phyloP scores from a whole-genome alignment of 2,113 vertebrate species.

The Halichoerus grypus region DNA sequence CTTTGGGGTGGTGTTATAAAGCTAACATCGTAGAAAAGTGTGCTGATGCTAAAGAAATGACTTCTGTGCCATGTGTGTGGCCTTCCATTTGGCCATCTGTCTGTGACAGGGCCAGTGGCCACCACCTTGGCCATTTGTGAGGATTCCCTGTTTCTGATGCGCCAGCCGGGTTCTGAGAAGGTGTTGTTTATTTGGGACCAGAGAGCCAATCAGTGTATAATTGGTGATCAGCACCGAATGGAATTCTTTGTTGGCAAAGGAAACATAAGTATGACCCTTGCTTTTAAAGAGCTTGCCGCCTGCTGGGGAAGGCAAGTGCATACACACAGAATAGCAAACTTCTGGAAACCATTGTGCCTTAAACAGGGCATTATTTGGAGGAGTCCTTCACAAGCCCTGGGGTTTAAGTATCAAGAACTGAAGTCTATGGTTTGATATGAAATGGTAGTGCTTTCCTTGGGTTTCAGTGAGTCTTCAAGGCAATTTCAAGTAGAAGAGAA shows the following conservation, averaged over 20 bases:
- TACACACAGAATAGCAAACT: fast-evolving
- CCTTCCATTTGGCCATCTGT: not conserved
- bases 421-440: not conserved
- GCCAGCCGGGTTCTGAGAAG: not conserved
- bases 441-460: not conserved
- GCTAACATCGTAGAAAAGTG: constrained; percentile 2
- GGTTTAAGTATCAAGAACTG: not conserved
- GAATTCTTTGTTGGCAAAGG: not conserved
- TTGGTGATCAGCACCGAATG: not conserved
- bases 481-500: not conserved
- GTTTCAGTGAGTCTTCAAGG: not conserved
- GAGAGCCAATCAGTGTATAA: not conserved
- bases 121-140: not conserved
- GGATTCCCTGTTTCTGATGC: not conserved
- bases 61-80: constrained; percentile 12
- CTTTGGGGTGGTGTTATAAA: constrained; percentile 1
- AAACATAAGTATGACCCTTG: not conserved
- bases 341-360: not conserved
- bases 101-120: not conserved
- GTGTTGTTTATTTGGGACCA: not conserved
- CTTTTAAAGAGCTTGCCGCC: not conserved
- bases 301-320: not conserved
- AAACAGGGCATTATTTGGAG: not conserved
- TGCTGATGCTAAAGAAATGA: not conserved
- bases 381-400: not conserved